phyloP scores from a whole-genome alignment of 53 echinoderm and acorn worm species.

The Actinopyga echinites region DNA sequence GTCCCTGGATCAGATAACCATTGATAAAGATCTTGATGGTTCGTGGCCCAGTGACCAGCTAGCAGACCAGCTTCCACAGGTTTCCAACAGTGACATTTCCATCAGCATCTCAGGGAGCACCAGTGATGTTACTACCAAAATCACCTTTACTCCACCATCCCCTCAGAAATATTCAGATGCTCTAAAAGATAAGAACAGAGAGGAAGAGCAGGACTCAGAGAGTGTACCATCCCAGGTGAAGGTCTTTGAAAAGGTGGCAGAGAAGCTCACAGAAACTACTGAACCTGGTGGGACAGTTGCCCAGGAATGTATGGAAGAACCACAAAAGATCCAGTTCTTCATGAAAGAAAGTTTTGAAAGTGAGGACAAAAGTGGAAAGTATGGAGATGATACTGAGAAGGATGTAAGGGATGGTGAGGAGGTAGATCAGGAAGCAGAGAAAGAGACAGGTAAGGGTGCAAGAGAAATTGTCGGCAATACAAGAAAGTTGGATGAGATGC shows the following conservation, averaged over 20 bases:
- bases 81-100: not conserved
- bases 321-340: too few relatives aligned
- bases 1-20: slow-evolving; percentile 64
- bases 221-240: not conserved
- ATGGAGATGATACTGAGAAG: not conserved
- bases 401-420: not conserved
- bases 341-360: not conserved
- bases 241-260: not conserved
- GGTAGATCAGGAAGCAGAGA: not conserved
- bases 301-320: too few relatives aligned
- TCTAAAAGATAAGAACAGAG: not conserved
- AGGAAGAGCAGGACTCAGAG: not conserved
- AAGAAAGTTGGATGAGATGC: not conserved
- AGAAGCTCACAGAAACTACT: not conserved
- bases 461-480: not conserved
- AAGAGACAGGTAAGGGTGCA: not conserved
- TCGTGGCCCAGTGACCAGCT: slow-evolving; percentile 31
- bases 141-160: slow-evolving; percentile 92
- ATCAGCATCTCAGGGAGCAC: not conserved
- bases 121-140: slow-evolving; percentile 47
- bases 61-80: not conserved
- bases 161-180: slow-evolving; percentile 55
- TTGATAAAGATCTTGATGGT: not conserved
- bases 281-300: too few relatives aligned
- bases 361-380: not conserved